Evolutionary conservation across 2,113 vertebrate species (phyloP), one percentile per base, ranked within the genome.

Genomic region (Bostrychus sinensis): DNA sequence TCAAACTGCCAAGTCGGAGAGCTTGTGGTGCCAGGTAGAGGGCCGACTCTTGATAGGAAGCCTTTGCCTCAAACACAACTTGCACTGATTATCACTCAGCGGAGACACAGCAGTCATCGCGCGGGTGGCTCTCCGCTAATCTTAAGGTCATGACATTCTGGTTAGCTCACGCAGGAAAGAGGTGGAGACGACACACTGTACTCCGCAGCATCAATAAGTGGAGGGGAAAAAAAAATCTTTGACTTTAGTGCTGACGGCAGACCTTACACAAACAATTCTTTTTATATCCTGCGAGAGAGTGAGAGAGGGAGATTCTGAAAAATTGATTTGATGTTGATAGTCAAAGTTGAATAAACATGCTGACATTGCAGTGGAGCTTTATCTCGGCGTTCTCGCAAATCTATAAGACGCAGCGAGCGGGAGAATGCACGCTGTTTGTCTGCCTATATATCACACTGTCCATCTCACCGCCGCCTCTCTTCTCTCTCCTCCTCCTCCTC

Each of bases 191-290:
- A 67, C 45, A 6, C 34, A 45, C 28, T 48, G 13, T 65, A 46
- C 43, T 68, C 74, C 62, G 2, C 55, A 26, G 46, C 80, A 20
- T 73, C 62, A 63, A 79, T 71, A 68, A 50, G 54, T 63, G 43
- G 61, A 67, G 73, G 72, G 57, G 79, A 82, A 84, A 74, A 70
- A 59, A 79, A 69, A 71, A 32, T 70, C 77, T 84, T 86, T 66
- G 86, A 82, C 76, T 54, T 80, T 74, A 69, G 56, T 73, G 82
- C 86, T 74, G 82, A 82, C 77, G 77, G 70, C 53, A 55, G 42
- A 55, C 25, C 45, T 30, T 63, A 80, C 78, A 83, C 78, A 80
- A 81, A 72, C 80, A 78, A 75, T 76, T 60, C 66, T 71, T 86
- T 81, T 81, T 73, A 66, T 82, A 81, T 73, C 76, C 30, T 19